These are phyloP conservation scores for Eublepharis macularius DNA, from an alignment of 2,113 vertebrate genomes.

Conservation along the genomic window DNA sequence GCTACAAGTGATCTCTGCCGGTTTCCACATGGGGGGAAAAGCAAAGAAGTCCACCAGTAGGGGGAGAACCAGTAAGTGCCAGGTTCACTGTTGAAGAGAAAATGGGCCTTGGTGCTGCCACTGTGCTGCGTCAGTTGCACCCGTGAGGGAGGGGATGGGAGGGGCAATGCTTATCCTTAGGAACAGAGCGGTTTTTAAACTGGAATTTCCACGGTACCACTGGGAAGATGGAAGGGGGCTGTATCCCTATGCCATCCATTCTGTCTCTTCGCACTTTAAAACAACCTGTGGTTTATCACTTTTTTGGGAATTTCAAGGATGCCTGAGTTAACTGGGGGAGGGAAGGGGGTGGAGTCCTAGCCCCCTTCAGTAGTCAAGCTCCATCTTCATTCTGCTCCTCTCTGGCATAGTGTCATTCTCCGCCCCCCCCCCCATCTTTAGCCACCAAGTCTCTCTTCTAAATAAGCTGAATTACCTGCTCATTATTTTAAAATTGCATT, in stretches of 20 bases:
- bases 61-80: not conserved
- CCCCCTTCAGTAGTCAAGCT: not conserved
- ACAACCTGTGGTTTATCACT: constrained; percentile 34
- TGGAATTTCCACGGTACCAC: constrained; percentile 46
- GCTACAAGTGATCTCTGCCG: not conserved
- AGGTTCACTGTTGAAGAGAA: too few species aligned
- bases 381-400: not conserved
- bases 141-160: not conserved
- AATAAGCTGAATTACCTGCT: constrained; percentile 11
- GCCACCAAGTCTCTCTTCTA: not conserved
- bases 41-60: not conserved
- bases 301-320: not conserved
- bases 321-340: not conserved
- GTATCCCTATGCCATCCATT: constrained; percentile 1
- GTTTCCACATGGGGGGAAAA: not conserved
- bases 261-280: constrained; percentile 69
- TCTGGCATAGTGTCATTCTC: not conserved
- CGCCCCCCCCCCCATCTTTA: not conserved
- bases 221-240: constrained; percentile 23
- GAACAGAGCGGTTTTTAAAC: constrained; percentile 17
- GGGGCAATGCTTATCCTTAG: not conserved
- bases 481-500: constrained; percentile 8
- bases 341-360: not conserved
- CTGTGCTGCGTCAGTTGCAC: not conserved
- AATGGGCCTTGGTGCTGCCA: not conserved